Conservation (phyloP, 2,888 invertebrate species). For the Pocota personata region DNA sequence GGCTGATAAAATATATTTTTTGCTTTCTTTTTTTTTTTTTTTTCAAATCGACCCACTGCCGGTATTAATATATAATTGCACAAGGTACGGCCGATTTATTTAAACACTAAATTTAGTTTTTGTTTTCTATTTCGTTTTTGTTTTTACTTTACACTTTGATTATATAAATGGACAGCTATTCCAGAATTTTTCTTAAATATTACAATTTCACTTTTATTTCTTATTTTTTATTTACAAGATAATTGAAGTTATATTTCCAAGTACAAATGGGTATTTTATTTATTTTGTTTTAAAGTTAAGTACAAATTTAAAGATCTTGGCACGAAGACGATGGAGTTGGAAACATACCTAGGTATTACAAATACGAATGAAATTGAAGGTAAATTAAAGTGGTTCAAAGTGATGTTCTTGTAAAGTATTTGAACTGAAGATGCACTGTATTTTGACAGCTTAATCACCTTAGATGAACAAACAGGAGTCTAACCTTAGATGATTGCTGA, state of each 20-base stretch:
- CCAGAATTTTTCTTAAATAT: conserved; percentile 19
- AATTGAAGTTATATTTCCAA: conserved; percentile 1
- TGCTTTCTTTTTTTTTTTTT: background rate
- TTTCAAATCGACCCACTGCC: conserved; percentile 48
- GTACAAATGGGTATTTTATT: background rate
- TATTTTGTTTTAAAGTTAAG: background rate
- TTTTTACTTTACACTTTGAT: conserved; percentile 35
- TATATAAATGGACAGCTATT: conserved; percentile 30
- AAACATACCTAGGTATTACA: background rate
- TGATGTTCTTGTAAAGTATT: too few species aligned
- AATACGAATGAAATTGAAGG: background rate
- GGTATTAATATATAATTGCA: conserved; percentile 54
- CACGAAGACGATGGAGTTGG: conserved; percentile 24
- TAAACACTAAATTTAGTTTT: conserved; percentile 15
- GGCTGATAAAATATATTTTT: conserved; percentile 61
- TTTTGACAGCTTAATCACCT: too few species aligned
- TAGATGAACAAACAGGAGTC: too few species aligned
- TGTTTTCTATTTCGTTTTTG: conserved; percentile 27
- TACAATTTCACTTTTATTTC: conserved; percentile 5
- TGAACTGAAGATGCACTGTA: too few species aligned
- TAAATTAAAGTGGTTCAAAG: background rate
- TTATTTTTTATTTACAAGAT: conserved; percentile 27
- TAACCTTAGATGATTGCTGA: too few species aligned
- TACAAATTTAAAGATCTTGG: conserved; percentile 39
- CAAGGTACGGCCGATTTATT: conserved; percentile 53